Evolutionary conservation across 2,113 vertebrate species (phyloP).

Genomic region (Oncorhynchus kisutch): DNA sequence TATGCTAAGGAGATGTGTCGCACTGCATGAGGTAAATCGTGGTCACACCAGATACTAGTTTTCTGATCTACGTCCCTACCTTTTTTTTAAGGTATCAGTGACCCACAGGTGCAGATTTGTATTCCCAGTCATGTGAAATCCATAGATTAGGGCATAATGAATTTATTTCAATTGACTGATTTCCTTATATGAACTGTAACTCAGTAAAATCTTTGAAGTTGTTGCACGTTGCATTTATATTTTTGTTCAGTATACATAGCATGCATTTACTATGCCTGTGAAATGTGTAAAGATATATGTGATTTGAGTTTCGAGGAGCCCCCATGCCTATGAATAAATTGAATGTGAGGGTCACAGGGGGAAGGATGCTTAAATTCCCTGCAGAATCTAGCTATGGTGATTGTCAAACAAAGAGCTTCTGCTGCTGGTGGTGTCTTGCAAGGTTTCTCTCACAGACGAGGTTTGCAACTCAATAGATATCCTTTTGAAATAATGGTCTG

Average conservation of each 20-base stretch:
- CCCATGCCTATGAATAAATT: not conserved
- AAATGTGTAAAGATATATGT: not conserved
- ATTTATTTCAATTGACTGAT: too few relatives aligned
- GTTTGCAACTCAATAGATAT: not conserved
- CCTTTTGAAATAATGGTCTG: not conserved
- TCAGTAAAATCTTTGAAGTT: too few relatives aligned
- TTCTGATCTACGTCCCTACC: too few relatives aligned
- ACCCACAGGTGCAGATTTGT: too few relatives aligned
- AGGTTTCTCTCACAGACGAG: not conserved
- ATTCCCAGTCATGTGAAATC: too few relatives aligned
- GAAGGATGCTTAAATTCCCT: not conserved
- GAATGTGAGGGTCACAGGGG: not conserved
- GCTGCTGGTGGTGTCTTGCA: not conserved
- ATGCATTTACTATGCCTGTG: not conserved
- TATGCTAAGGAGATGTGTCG: too few relatives aligned
- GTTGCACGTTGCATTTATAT: too few relatives aligned
- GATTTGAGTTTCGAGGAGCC: slow-evolving; percentile 6
- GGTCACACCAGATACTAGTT: too few relatives aligned
- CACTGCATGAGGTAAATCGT: too few relatives aligned
- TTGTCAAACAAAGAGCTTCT: not conserved
- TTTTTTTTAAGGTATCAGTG: too few relatives aligned
- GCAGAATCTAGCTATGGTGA: not conserved
- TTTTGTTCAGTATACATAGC: not conserved
- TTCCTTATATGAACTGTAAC: too few relatives aligned
- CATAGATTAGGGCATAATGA: too few relatives aligned